Percentiles rank a stretch among this genome's conserved stretches.
These are phyloP conservation scores for Hydropsyche betteni DNA, from an alignment of 2,888 invertebrate genomes.

Conservation along the genomic window DNA sequence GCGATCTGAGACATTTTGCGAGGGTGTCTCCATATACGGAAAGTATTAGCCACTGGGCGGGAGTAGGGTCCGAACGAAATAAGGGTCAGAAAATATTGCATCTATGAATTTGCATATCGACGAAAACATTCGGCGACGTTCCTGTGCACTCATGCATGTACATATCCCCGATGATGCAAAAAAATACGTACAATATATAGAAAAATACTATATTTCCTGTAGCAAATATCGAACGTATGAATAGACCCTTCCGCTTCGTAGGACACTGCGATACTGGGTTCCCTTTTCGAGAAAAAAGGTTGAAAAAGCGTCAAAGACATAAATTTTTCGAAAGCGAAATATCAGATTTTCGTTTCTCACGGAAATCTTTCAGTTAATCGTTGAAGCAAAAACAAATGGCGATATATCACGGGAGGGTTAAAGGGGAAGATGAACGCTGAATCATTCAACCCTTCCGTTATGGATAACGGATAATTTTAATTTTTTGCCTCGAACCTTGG, in stretches of 20 bases:
- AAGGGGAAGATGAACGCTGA: conserved; percentile 30
- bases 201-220: conserved; percentile 4
- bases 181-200: background rate
- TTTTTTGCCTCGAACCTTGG: background rate
- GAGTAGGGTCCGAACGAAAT: conserved; percentile 44
- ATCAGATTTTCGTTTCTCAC: conserved; percentile 32
- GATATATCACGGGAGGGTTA: conserved; percentile 38
- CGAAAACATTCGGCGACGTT: conserved; percentile 30
- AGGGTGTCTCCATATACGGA: conserved; percentile 5
- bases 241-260: conserved; percentile 31
- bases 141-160: conserved; percentile 5
- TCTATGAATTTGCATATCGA: conserved; percentile 48
- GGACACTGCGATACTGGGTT: background rate
- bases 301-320: too few relatives aligned
- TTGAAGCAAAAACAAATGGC: conserved; percentile 42
- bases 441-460: conserved; percentile 38
- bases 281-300: too few relatives aligned
- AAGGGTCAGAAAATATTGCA: conserved; percentile 48
- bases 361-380: conserved; percentile 41
- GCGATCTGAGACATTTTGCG: conserved; percentile 19
- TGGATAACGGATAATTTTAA: too few relatives aligned
- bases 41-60: conserved; percentile 14
- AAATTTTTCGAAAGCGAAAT: background rate
- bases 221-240: conserved; percentile 22
- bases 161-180: conserved; percentile 5